Base-by-base conservation (phyloP, 2,797 vertebrate genomes). In the Labroides dimidiatus region DNA sequence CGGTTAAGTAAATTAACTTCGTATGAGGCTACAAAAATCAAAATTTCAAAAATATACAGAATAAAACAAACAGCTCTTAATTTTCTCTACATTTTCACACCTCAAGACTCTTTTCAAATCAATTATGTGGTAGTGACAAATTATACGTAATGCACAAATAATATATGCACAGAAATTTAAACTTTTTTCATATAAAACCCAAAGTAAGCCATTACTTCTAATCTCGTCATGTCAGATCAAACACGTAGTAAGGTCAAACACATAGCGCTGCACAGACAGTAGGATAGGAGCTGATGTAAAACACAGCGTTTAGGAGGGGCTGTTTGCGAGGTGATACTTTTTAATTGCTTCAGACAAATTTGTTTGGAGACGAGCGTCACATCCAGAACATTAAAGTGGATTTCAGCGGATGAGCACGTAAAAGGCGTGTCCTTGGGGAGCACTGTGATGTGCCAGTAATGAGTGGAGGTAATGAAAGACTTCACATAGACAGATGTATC, bases 391-490 rank as follows among this genome's bases (percentile, higher is more conserved):
- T 94, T 93, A 93, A 94, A 93, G 93, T 88, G 81, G 83, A 92
- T 93, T 93, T 92, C 83, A 81, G 89, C 82, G 89, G 90, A 92
- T 93, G 92, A 93, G 91, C 91, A 91, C 84, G 91, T 93, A 94
- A 94, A 93, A 94, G 93, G 89, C 78, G 64, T 87, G 87, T 94
- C 94, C 94, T 93, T 78, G 65, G 93, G 93, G 94, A 95, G 87
- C 84, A 69, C 84, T 90, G 89, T 75, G 86, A 88, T 88, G 87
- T 86, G 85, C 80, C 83, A 71, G 87, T 94, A 95, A 95, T 95
- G 94, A 95, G 93, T 91, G 88, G 89, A 92, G 92, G 91, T 93
- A 94, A 94, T 95, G 93, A 94, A 94, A 94, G 91, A 93, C 92
- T 94, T 92, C 91, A 92, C 91, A 90, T 91, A 92, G 93, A 93